Percentiles rank a stretch among this genome's conserved stretches.
Evolutionary conservation across 2,888 invertebrate species (phyloP).

Genomic region (Auanema sp.): DNA sequence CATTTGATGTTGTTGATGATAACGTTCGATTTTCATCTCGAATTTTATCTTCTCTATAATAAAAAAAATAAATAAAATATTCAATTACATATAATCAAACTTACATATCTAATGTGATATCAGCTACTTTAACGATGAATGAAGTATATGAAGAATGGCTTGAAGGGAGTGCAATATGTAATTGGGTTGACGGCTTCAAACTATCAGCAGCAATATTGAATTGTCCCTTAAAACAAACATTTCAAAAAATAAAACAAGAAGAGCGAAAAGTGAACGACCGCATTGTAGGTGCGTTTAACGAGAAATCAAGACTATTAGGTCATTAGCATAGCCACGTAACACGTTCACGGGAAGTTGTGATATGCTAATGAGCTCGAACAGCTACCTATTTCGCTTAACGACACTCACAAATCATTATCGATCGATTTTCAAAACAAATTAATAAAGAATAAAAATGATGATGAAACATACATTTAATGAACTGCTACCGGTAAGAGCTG

Average conservation of each 20-base stretch:
- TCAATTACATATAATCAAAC: slow-evolving; percentile 12
- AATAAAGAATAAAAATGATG: too few species aligned
- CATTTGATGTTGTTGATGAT: slow-evolving; percentile 47
- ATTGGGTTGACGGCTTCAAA: slow-evolving; percentile 48
- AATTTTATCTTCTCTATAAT: slow-evolving; percentile 43
- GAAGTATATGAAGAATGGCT: slow-evolving; percentile 47
- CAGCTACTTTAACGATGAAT: slow-evolving; percentile 58
- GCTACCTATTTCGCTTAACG: too few species aligned
- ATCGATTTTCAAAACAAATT: too few species aligned
- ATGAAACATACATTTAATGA: too few species aligned
- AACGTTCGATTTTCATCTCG: slow-evolving; percentile 59
- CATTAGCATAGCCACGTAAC: too few species aligned
- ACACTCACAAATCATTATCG: too few species aligned
- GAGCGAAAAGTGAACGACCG: not conserved
- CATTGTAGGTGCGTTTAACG: not conserved
- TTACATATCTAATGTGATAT: slow-evolving; percentile 44
- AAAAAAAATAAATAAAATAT: not conserved
- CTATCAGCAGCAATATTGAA: slow-evolving; percentile 49
- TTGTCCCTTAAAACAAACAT: slow-evolving; percentile 13
- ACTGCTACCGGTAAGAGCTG: too few species aligned
- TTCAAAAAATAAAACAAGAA: not conserved
- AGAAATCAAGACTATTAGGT: too few species aligned
- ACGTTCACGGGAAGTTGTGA: too few species aligned
- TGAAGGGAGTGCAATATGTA: slow-evolving; percentile 50
- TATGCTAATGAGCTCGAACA: too few species aligned